Evolutionary conservation across 1,140 invertebrate genomes (phyloP).

Genomic region (Colletes gigas): DNA sequence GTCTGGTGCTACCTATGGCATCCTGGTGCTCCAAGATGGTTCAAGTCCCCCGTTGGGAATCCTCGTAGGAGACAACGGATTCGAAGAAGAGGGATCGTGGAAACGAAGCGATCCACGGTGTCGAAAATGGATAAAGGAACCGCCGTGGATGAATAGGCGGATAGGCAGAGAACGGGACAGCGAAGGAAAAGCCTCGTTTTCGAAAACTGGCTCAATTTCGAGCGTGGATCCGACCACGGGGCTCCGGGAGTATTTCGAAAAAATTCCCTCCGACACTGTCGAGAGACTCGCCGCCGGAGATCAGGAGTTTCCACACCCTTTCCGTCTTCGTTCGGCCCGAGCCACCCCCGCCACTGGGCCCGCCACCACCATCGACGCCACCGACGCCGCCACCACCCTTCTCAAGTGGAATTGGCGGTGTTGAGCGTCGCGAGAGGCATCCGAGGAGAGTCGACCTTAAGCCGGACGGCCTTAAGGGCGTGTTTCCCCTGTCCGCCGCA

Average conservation of each 20-base stretch:
- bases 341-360: conserved; percentile 49
- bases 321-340: conserved; percentile 19
- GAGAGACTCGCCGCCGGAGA: conserved; percentile 39
- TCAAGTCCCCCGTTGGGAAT: background rate
- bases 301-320: conserved; percentile 55
- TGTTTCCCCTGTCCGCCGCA: conserved; percentile 61
- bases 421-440: conserved; percentile 49
- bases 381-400: conserved; percentile 51
- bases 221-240: conserved; percentile 14
- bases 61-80: background rate
- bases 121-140: background rate
- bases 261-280: conserved; percentile 47
- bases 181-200: conserved; percentile 36
- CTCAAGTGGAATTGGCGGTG: conserved; percentile 74
- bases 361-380: conserved; percentile 16
- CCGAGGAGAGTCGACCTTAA: conserved; percentile 67
- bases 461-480: conserved; percentile 68
- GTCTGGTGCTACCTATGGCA: background rate
- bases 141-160: background rate
- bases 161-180: background rate
- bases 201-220: conserved; percentile 64
- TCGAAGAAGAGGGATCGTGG: background rate
- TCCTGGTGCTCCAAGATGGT: background rate
- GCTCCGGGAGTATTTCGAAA: conserved; percentile 49
- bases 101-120: background rate